Conservation (phyloP, 92 coral and sea anemone genomes). For the Anthopleura xanthogrammica region DNA sequence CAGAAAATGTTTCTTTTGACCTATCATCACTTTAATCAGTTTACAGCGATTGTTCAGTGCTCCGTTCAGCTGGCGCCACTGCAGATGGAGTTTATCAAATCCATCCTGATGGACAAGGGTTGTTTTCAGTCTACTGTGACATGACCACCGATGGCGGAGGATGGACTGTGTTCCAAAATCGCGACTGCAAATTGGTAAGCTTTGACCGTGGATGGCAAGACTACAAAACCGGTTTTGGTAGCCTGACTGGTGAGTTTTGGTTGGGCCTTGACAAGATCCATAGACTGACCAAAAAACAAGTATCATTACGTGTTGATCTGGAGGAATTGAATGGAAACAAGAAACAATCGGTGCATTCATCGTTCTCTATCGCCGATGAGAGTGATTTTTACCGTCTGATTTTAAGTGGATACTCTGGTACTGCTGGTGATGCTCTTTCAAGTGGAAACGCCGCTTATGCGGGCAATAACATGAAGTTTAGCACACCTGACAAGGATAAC, state of each 20-base stretch:
- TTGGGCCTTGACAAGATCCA: background rate
- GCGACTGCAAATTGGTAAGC: background rate
- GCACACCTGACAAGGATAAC: constrained; percentile 4
- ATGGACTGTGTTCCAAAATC: constrained; percentile 8
- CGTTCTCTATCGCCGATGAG: background rate
- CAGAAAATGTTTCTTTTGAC: too few species aligned
- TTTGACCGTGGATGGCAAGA: background rate
- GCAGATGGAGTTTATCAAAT: background rate
- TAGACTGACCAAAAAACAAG: background rate
- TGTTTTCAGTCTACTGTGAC: constrained; percentile 12
- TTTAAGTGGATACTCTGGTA: background rate
- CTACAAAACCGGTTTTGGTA: constrained; percentile 13
- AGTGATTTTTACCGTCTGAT: background rate
- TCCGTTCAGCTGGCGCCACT: background rate
- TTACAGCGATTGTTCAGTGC: background rate
- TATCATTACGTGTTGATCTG: background rate
- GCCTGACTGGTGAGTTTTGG: constrained; percentile 9
- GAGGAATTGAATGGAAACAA: background rate
- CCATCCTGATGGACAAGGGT: constrained; percentile 10
- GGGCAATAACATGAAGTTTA: background rate
- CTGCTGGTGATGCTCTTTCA: background rate
- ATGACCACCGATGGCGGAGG: constrained; percentile 16
- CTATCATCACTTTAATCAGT: background rate
- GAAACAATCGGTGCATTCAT: background rate
- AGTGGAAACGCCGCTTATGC: background rate